phyloP scores from a whole-genome alignment of 1,140 invertebrate genomes.

The Frieseomelitta varia region DNA sequence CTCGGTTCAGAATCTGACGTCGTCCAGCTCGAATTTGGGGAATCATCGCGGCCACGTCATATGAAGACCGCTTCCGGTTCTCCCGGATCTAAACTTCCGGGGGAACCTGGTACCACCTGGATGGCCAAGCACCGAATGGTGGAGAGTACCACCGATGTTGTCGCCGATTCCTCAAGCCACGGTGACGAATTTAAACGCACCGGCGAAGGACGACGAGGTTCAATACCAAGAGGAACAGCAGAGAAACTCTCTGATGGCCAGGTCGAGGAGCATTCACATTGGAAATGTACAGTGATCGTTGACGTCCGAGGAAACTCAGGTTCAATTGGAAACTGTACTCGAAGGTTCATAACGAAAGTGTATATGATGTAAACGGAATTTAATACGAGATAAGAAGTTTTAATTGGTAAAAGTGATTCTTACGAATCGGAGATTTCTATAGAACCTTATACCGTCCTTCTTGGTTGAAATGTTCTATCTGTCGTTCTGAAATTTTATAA shows the following conservation, averaged over 20 bases:
- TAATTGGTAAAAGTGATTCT: not conserved
- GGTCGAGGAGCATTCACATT: conserved; percentile 57
- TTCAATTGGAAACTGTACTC: not conserved
- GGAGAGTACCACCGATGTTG: conserved; percentile 77
- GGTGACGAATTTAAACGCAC: conserved; percentile 66
- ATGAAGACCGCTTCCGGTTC: conserved; percentile 92
- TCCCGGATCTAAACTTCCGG: conserved; percentile 84
- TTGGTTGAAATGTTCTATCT: not conserved
- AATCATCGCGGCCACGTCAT: conserved; percentile 85
- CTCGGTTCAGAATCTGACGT: conserved; percentile 79
- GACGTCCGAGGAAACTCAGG: no score
- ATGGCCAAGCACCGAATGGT: conserved; percentile 77
- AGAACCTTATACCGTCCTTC: not conserved
- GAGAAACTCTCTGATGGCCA: conserved; percentile 46
- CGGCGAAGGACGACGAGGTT: conserved; percentile 58
- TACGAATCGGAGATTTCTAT: not conserved
- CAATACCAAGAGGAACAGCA: conserved; percentile 62
- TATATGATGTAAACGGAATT: not conserved
- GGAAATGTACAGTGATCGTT: conserved; percentile 59
- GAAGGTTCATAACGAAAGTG: not conserved
- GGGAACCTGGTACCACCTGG: conserved; percentile 79
- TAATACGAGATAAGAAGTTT: not conserved
- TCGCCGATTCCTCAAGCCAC: conserved; percentile 73
- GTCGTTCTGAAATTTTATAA: no score
- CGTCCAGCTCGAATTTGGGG: conserved; percentile 70